Base-by-base conservation (phyloP, 2,113 vertebrate species). In the Athene cunicularia region DNA sequence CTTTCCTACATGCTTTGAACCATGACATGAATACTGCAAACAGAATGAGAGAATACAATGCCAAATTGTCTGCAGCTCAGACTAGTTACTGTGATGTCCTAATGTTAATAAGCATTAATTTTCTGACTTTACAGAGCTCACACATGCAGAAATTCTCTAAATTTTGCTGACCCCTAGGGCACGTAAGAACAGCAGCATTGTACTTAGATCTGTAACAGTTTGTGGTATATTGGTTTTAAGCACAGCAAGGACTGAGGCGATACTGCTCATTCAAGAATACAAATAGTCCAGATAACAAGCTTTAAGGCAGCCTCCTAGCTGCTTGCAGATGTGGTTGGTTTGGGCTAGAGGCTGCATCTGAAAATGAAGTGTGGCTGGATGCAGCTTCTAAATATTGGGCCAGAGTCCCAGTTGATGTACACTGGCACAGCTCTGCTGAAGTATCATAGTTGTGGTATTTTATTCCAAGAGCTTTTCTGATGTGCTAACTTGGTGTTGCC, bases 351-450 rank as follows among this genome's bases (percentile, higher is more conserved):
- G 47, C 32, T 72, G 62, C 50, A 90, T 77, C 62, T 73, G 74
- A 47, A 89, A 95, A 94, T 79, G 73, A 95, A 93, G 80, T 91
- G 94, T 89, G 80, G 45, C 77, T 95, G 94, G 84, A 93, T 82
- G 62, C 23, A 76, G n/a, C 45, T 87, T 55, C 70, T 66, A 73
- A 80, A 33, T 4, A 59, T 10, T 2, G 2, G 41, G 70, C 64
- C 95, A 93, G 86, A 90, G 73, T 14, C 41, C 23, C 67, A 80
- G 85, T 58, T 88, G 56, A 75, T 63, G 18, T 59, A 22, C 33
- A 22, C 59, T 83, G 90, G 82, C 86, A 80, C 3, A 3, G 39
- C 35, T 68, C 35, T 0, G 0, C 58, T 85, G 70, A 73, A 76
- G 74, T 33, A 37, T 37, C 37, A 37, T 37, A 68, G 43, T 81